Percentiles rank a stretch among this genome's conserved stretches.
Conservation (phyloP, 2,113 vertebrate genomes). For the Ceuthmochares aereus region DNA sequence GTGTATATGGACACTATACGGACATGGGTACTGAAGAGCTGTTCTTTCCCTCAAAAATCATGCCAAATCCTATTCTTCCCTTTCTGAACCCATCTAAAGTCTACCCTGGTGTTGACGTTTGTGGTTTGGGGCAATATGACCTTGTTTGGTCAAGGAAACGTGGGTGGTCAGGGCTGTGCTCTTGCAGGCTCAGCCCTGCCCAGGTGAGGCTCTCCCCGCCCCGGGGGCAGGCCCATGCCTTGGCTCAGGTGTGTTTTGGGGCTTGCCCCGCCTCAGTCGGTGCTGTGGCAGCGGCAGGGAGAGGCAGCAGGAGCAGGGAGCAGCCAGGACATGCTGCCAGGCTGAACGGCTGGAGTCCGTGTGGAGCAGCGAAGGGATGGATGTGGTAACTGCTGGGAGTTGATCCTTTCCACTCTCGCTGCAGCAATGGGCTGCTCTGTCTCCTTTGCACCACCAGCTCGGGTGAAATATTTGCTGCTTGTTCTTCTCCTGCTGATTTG, state of each 20-base stretch:
- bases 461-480: not conserved
- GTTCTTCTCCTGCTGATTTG: not conserved
- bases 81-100: not conserved
- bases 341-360: not conserved
- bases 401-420: not conserved
- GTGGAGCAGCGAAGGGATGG: not conserved
- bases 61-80: fast-evolving
- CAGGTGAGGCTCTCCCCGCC: slow-evolving; percentile 24
- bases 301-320: not conserved
- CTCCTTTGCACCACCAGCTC: fast-evolving
- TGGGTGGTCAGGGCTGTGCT: not conserved
- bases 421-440: not conserved
- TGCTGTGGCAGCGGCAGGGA: fast-evolving
- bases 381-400: slow-evolving; percentile 10
- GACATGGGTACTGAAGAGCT: fast-evolving
- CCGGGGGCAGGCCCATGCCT: not conserved
- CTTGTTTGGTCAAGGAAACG: fast-evolving
- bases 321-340: not conserved
- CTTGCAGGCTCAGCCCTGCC: not conserved
- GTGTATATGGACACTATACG: fast-evolving
- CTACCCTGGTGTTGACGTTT: fast-evolving
- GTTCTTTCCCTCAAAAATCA: not conserved
- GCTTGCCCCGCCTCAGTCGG: not conserved
- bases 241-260: not conserved
- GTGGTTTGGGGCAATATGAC: no score